These are phyloP conservation scores for Goniozus legneri DNA, from an alignment of 1,140 invertebrate species.

Conservation along the genomic window DNA sequence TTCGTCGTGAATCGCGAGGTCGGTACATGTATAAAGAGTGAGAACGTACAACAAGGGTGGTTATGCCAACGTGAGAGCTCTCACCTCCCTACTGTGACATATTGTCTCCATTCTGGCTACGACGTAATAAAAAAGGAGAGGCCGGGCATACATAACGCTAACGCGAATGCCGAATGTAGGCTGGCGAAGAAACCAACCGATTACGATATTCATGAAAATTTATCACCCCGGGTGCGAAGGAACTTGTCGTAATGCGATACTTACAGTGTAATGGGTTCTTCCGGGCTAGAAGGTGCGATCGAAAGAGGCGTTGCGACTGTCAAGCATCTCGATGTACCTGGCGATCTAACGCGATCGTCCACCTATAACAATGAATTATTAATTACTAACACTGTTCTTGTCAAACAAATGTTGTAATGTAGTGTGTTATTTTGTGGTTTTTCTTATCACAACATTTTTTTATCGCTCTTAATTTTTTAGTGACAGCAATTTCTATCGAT, in stretches of 20 bases:
- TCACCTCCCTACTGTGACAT: slow-evolving; percentile 39
- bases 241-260: too few species aligned
- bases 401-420: slow-evolving; percentile 2
- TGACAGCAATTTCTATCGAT: too few species aligned
- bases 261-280: slow-evolving; percentile 52
- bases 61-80: slow-evolving; percentile 40
- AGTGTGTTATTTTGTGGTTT: too few species aligned
- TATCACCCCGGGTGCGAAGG: too few species aligned
- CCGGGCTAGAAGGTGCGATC: slow-evolving; percentile 45
- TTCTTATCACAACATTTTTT: too few species aligned
- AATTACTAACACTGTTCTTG: too few species aligned
- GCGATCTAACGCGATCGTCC: slow-evolving; percentile 50
- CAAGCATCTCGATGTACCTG: slow-evolving; percentile 45
- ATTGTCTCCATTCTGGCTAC: slow-evolving; percentile 51
- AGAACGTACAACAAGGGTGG: slow-evolving; percentile 24
- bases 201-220: too few species aligned
- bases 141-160: slow-evolving; percentile 48
- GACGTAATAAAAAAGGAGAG: slow-evolving; percentile 53
- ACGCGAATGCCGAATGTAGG: too few species aligned
- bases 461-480: too few species aligned
- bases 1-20: slow-evolving; percentile 44
- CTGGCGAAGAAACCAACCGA: too few species aligned
- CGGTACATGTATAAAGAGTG: slow-evolving; percentile 14
- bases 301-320: slow-evolving; percentile 34
- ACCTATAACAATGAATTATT: slow-evolving; percentile 41